Evolutionary conservation across 2,888 invertebrate species (phyloP).

Genomic region (Agrilus biguttatus): DNA sequence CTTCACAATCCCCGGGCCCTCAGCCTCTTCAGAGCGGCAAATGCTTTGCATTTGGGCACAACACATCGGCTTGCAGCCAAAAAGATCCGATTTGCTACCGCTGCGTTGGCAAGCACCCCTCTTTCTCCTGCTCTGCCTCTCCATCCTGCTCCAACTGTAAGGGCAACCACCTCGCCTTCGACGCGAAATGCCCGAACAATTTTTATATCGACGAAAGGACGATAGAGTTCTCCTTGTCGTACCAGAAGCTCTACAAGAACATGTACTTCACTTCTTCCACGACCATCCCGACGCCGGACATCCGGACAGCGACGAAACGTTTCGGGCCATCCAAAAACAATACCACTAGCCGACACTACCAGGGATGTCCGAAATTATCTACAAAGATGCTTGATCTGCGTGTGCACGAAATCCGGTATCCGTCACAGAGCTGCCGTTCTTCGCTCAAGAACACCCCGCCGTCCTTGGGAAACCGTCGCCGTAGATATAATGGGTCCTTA

Average conservation of each 20-base stretch:
- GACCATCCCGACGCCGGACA: constrained; percentile 8
- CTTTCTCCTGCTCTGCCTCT: too few species aligned
- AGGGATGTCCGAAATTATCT: constrained; percentile 12
- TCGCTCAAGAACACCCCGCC: background rate
- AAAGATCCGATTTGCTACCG: too few species aligned
- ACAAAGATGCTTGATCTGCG: constrained; percentile 2
- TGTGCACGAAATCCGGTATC: background rate
- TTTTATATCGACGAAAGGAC: background rate
- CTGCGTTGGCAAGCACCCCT: too few species aligned
- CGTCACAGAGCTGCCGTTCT: background rate
- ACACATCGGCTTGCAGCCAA: too few species aligned
- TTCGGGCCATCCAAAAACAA: constrained; percentile 1
- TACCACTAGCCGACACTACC: constrained; percentile 7
- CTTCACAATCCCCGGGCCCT: too few species aligned
- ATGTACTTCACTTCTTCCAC: constrained; percentile 4
- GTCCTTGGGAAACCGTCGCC: background rate
- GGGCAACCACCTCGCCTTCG: too few species aligned
- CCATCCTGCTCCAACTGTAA: too few species aligned
- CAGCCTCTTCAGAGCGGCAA: too few species aligned
- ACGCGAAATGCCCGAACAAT: background rate
- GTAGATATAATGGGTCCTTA: background rate
- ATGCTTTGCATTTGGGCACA: too few species aligned
- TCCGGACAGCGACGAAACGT: constrained; percentile 13
- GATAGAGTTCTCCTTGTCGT: background rate
- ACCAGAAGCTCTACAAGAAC: background rate